Evolutionary conservation across 2,113 vertebrate species (phyloP), one percentile per base, ranked within the genome.

Genomic region (Oreochromis spilurus): DNA sequence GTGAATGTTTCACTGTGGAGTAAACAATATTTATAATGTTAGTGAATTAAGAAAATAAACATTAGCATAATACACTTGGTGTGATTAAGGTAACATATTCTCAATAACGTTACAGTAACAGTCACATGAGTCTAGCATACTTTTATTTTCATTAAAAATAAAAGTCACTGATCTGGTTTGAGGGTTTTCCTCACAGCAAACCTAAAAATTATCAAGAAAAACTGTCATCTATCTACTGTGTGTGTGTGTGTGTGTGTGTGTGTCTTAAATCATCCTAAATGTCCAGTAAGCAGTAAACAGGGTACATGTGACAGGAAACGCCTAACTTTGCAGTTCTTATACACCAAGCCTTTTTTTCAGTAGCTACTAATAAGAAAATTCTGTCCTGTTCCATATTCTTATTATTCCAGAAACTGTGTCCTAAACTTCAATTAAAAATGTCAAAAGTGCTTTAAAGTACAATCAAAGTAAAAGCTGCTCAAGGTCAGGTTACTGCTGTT

Each of bases 181-280:
- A 52, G 50, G 50, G 17, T 52, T 8, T 52, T 52, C 50, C 2
- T 1, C 2, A n/a, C 50, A 52, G 17, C 50, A 52, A 52, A 52
- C 0, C 0, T 52, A 52, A 5, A 52, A 1, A 5, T 55, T 24
- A 11, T 21, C n/a, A 54, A 7, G 10, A 0, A 54, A 54, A 54
- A 52, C 50, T 9, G 17, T 9, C 50, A 52, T n/a, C 17, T 52
- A n/a, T n/a, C 50, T 40, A 1, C 10, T 38, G 34, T 34, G 34
- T 38, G 36, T 38, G 36, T 38, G 9, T 2, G 9, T 38, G 36
- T 40, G 10, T 40, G 38, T 31, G 31, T 31, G 31, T 31, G 38
- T 4, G 38, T 10, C 2, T 21, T 54, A 54, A 21, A 54, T 21
- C 10, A 12, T 11, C n/a, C 1, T 24, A 11, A 24, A 21, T 52